Evolutionary conservation across 2,113 vertebrate species (phyloP).

Genomic region (Campylorhamphus procurvoides): DNA sequence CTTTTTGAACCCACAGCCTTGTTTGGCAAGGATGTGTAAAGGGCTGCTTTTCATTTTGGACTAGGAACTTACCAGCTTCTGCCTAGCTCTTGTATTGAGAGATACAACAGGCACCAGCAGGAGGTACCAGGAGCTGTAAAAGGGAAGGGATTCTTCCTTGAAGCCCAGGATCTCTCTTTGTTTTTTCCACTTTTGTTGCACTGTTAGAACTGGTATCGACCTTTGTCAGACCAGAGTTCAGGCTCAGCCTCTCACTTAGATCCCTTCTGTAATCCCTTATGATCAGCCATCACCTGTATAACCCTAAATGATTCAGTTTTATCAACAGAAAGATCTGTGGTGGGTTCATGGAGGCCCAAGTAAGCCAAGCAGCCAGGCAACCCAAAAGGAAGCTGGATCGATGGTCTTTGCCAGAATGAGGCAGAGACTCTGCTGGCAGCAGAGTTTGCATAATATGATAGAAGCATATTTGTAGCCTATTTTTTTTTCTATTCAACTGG

Average conservation of each 20-base stretch:
- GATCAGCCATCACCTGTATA: background rate
- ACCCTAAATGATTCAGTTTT: background rate
- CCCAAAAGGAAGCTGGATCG: too few relatives aligned
- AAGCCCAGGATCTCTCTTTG: background rate
- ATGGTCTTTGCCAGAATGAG: background rate
- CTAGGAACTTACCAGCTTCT: background rate
- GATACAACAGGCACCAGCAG: background rate
- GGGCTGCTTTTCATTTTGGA: background rate
- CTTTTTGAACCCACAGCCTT: background rate
- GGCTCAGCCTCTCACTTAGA: background rate
- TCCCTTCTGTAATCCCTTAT: background rate
- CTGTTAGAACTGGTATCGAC: background rate
- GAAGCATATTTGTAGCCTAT: background rate
- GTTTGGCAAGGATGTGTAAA: background rate
- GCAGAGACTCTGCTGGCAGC: background rate
- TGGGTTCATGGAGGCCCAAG: background rate
- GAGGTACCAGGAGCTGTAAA: background rate
- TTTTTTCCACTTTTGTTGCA: accelerated
- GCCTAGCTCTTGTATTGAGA: background rate
- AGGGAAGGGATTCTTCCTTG: background rate
- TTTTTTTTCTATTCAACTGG: background rate
- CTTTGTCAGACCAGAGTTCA: background rate
- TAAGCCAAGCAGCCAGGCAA: background rate
- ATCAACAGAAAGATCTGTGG: background rate
- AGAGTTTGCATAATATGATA: background rate